These are phyloP conservation scores for Willowsia nigromaculata DNA, from an alignment of 2,888 invertebrate species.

Conservation along the genomic window DNA sequence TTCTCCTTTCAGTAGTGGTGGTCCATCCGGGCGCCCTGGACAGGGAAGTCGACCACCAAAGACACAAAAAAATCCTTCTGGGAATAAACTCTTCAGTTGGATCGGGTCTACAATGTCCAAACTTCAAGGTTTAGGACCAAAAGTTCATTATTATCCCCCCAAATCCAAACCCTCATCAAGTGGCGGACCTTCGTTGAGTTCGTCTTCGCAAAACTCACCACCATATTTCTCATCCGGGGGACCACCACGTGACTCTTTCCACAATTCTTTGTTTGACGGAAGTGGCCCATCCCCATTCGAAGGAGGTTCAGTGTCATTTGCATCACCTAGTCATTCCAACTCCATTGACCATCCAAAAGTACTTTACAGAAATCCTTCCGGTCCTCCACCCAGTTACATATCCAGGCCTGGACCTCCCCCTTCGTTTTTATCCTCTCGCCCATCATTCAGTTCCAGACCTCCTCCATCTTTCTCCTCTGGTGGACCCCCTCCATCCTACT, in stretches of 20 bases:
- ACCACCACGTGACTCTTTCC: not conserved
- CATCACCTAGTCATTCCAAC: constrained; percentile 7
- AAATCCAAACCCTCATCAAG: constrained; percentile 68
- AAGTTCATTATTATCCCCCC: constrained; percentile 66
- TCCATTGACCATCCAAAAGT: constrained; percentile 46
- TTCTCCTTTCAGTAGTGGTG: not conserved
- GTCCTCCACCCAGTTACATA: too few relatives aligned
- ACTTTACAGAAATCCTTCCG: not conserved
- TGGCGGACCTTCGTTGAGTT: not conserved
- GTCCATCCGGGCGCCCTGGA: not conserved
- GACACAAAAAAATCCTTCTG: not conserved
- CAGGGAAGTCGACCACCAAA: not conserved
- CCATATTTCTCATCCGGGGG: constrained; percentile 48
- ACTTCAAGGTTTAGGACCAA: constrained; percentile 71
- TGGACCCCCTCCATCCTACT: constrained; percentile 7
- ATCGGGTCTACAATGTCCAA: constrained; percentile 75
- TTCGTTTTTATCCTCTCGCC: too few relatives aligned
- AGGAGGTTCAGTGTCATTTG: constrained; percentile 30
- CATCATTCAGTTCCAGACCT: constrained; percentile 28
- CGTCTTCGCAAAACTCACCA: constrained; percentile 22
- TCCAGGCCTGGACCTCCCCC: constrained; percentile 41
- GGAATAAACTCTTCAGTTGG: constrained; percentile 75
- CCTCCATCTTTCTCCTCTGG: constrained; percentile 24
- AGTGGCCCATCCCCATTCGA: constrained; percentile 19
- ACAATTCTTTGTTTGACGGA: constrained; percentile 52